phyloP scores from a whole-genome alignment of 2,888 invertebrate genomes.

The Lampropteryx suffumata region DNA sequence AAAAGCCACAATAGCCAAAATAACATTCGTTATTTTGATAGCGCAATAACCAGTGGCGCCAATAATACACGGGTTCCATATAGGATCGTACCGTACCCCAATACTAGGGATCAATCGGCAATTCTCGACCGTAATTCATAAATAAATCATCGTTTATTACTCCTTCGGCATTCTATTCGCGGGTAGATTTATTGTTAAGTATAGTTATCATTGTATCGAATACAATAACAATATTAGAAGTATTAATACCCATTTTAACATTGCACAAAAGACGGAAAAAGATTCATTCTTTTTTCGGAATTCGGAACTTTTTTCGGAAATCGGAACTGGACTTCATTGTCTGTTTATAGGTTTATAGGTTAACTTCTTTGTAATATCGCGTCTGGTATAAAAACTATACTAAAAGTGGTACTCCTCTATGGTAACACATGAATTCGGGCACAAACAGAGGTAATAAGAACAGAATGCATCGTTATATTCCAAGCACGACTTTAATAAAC shows the following conservation, averaged over 20 bases:
- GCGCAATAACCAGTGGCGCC: conserved; percentile 19
- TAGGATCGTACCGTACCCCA: conserved; percentile 15
- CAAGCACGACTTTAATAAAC: conserved; percentile 17
- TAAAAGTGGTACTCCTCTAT: no score
- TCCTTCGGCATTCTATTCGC: conserved; percentile 30
- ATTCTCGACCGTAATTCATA: conserved; percentile 33
- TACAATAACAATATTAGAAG: conserved; percentile 6
- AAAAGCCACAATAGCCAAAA: conserved; percentile 14
- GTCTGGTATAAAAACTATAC: no score
- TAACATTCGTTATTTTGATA: conserved; percentile 24
- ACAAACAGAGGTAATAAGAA: background rate
- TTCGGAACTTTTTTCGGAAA: no score
- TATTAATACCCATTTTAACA: no score
- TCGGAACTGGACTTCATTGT: no score
- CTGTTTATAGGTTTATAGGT: no score
- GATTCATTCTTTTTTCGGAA: no score
- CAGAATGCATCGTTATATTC: conserved; percentile 3
- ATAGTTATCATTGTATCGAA: conserved; percentile 16
- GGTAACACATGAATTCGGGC: background rate
- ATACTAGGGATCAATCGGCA: conserved; percentile 30
- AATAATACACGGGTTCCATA: conserved; percentile 14
- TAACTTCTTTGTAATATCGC: no score
- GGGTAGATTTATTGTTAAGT: conserved; percentile 26
- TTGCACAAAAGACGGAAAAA: no score
- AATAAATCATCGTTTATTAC: conserved; percentile 40